phyloP scores from a whole-genome alignment of 1,140 invertebrate genomes.

The Orius laevigatus region DNA sequence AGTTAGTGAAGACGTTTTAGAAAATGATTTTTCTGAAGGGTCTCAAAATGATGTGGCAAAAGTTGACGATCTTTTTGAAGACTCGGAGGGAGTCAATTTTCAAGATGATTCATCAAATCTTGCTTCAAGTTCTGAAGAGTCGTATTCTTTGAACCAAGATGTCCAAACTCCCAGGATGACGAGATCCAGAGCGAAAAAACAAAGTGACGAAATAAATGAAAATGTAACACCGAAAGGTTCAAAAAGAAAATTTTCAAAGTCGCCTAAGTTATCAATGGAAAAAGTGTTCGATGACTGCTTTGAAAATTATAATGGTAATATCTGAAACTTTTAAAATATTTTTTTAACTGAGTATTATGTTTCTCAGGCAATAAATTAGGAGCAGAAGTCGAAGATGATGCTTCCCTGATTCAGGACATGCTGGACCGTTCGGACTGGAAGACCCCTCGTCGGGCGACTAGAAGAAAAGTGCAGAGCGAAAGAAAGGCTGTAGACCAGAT shows the following conservation, averaged over 20 bases:
- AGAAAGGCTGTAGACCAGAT: too few species aligned
- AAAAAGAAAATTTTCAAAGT: neutral
- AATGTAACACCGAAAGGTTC: neutral
- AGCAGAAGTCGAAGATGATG: too few species aligned
- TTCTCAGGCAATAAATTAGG: too few species aligned
- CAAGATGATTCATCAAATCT: neutral
- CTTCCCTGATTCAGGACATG: too few species aligned
- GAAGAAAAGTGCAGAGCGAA: too few species aligned
- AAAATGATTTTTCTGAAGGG: neutral
- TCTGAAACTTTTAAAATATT: too few species aligned
- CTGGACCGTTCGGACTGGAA: too few species aligned
- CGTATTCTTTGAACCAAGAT: neutral
- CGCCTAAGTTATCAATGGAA: neutral
- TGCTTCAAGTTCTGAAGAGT: too few species aligned
- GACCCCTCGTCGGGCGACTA: too few species aligned
- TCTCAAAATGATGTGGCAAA: neutral
- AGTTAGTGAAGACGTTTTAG: neutral
- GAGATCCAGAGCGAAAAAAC: neutral
- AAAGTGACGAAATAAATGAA: neutral
- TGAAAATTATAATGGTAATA: constrained; percentile 7
- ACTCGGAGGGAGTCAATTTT: neutral
- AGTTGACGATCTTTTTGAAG: constrained; percentile 1
- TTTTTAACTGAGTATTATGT: neutral
- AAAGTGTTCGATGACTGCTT: constrained; percentile 8
- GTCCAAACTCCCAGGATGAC: neutral